Evolutionary conservation across 2,797 vertebrate species (phyloP).

Genomic region (Gymnothorax javanicus): DNA sequence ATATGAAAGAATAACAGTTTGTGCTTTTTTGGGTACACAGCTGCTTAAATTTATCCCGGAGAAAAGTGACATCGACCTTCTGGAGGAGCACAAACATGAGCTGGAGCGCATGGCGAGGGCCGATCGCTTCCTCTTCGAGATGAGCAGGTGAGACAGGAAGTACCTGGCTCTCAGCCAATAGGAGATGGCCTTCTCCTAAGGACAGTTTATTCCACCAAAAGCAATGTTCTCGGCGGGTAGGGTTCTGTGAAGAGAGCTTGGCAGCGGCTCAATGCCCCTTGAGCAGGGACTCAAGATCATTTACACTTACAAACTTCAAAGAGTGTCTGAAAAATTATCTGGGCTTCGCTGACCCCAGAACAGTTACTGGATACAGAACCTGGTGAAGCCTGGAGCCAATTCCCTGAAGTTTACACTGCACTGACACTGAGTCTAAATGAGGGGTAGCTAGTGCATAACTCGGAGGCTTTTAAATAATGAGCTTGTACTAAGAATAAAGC

Average conservation of each 20-base stretch:
- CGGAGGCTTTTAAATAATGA: background rate
- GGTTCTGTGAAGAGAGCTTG: background rate
- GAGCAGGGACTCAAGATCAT: background rate
- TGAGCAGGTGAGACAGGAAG: constrained; percentile 85
- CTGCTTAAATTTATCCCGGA: constrained; percentile 94
- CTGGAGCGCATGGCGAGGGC: constrained; percentile 94
- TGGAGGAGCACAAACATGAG: constrained; percentile 96
- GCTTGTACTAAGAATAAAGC: background rate
- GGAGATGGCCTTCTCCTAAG: background rate
- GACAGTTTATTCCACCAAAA: background rate
- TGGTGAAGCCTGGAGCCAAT: background rate
- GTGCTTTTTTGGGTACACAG: constrained; percentile 58
- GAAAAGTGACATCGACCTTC: constrained; percentile 89
- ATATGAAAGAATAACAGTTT: background rate
- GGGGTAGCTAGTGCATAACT: background rate
- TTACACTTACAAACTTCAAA: background rate
- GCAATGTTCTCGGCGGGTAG: background rate
- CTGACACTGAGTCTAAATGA: background rate
- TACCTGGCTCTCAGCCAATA: background rate
- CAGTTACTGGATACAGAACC: background rate
- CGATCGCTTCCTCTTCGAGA: constrained; percentile 94
- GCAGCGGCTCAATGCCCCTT: background rate
- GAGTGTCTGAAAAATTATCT: background rate
- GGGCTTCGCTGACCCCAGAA: background rate
- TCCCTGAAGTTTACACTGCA: background rate